phyloP scores from a whole-genome alignment of 35 echinoderm and acorn worm genomes.

The Apostichopus parvimensis region DNA sequence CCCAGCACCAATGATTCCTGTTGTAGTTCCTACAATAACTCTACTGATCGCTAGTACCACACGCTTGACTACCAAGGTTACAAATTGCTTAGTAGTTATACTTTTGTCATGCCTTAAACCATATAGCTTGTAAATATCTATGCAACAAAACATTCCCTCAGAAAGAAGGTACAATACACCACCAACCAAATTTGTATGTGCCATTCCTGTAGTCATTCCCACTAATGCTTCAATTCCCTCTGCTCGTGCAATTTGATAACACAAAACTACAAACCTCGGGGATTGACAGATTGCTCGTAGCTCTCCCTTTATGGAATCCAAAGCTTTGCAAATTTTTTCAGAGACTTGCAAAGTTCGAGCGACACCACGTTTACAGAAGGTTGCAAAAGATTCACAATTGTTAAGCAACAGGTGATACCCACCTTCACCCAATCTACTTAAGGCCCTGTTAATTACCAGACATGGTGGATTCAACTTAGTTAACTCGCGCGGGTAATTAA shows the following conservation, averaged over 20 bases:
- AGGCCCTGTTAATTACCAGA: background rate
- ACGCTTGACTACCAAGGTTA: background rate
- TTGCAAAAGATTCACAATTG: constrained; percentile 44
- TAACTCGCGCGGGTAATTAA: background rate
- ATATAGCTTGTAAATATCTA: background rate
- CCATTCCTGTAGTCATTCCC: background rate
- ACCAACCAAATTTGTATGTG: background rate
- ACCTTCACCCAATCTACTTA: background rate
- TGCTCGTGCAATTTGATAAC: background rate
- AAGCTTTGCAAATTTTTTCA: no score
- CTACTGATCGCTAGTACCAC: background rate
- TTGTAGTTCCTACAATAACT: background rate
- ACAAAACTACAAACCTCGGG: background rate
- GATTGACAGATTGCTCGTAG: background rate
- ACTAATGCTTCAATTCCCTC: background rate
- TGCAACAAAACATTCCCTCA: background rate
- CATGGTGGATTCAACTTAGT: background rate
- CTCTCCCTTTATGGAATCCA: background rate
- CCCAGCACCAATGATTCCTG: no score
- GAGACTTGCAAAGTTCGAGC: background rate
- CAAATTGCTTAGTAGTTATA: background rate
- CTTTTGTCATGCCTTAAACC: background rate
- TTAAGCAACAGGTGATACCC: background rate
- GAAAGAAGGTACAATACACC: background rate
- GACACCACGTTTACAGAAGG: constrained; percentile 26